Base-by-base conservation (phyloP, 2,797 vertebrate species). In the Tamandua tetradactyla region DNA sequence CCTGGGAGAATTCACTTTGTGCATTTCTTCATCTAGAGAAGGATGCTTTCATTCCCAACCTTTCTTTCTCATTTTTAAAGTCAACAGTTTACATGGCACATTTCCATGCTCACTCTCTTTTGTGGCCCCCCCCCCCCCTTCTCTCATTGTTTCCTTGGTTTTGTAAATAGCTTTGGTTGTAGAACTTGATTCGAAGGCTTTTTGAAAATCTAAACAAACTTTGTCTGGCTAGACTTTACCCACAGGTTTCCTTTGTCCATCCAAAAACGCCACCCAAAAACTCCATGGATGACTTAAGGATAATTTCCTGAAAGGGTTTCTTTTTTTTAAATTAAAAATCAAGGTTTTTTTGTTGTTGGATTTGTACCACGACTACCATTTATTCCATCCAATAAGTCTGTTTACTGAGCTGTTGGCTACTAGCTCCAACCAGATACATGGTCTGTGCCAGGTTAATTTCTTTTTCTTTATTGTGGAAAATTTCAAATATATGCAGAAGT, bases 201-300 rank as follows among this genome's bases (percentile, higher is more conserved):
- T 94, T 92, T 82, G 69, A 92, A 80, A 71, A 95, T 93, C 76
- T 89, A 91, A 94, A 61, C 76, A 74, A 93, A 94, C 81, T 91
- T 95, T 75, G 81, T 75, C 92, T 94, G 59, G 27, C 82, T 94
- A 76, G 64, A 27, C 49, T 69, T 72, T 76, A 66, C 66, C 35
- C 88, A 79, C 78, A 44, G 59, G 44, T 89, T 93, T 87, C 78
- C 79, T 91, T 71, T 94, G 47, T 85, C 87, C 66, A 62, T 72
- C 85, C 76, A 4, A 32, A 62, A n/a, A n/a, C n/a, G n/a, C n/a
- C n/a, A n/a, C n/a, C n/a, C n/a, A n/a, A n/a, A n/a, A 95, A 84
- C 7, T 87, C 93, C 75, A 37, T 42, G 91, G 80, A 91, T 47
- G 71, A 74, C 81, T 88, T 92, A 96, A 94, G 80, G 27, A 86